phyloP scores from a whole-genome alignment of 1,140 invertebrate genomes.

The Lycorma delicatula region DNA sequence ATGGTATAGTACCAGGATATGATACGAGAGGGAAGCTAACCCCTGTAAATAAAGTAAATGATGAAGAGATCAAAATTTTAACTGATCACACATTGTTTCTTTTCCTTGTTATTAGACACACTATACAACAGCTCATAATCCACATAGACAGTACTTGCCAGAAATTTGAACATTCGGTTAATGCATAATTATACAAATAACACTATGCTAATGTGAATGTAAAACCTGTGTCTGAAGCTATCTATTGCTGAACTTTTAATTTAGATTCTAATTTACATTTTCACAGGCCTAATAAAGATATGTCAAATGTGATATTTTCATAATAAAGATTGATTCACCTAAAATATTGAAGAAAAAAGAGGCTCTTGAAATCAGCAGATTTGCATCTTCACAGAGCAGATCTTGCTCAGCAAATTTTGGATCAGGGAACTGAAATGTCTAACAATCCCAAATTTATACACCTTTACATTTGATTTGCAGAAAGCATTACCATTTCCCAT shows the following conservation, averaged over 20 bases:
- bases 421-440: constrained; percentile 16
- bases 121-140: constrained; percentile 37
- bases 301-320: constrained; percentile 24
- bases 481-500: constrained; percentile 29
- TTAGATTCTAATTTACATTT: constrained; percentile 43
- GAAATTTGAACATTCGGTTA: constrained; percentile 39
- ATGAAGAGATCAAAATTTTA: constrained; percentile 8
- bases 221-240: constrained; percentile 39
- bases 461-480: constrained; percentile 28
- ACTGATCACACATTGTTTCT: constrained; percentile 11
- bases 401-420: constrained; percentile 16
- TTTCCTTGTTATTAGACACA: constrained; percentile 16
- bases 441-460: constrained; percentile 19
- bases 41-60: constrained; percentile 11
- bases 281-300: too few species aligned
- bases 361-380: constrained; percentile 18
- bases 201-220: constrained; percentile 36
- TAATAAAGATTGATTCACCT: constrained; percentile 16
- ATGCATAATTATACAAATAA: constrained; percentile 40
- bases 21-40: constrained; percentile 10
- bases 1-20: background rate
- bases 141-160: constrained; percentile 40
- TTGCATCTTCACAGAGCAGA: constrained; percentile 24
- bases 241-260: constrained; percentile 43
- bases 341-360: constrained; percentile 17